Evolutionary conservation across 2,113 vertebrate species (phyloP), one percentile per base, ranked within the genome.

Genomic region (Vidua chalybeata): DNA sequence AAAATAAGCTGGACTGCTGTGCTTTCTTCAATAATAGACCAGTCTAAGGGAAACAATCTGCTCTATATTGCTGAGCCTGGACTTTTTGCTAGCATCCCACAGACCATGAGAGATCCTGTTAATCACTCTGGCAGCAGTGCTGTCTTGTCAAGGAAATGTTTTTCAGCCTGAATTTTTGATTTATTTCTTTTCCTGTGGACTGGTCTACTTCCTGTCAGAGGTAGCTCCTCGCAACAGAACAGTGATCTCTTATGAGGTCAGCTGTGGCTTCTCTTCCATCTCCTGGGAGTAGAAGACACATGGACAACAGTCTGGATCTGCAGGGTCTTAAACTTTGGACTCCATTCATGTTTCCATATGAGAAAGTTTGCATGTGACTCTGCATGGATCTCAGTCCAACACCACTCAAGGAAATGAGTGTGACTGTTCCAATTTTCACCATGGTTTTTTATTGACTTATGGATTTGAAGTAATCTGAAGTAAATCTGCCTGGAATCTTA

Each of bases 1-100:
- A 96, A 96, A 95, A 95, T 66, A 95, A 80, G 71, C 62, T 74
- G 19, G 31, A 84, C 67, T 93, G 74, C 63, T 87, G 30, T 66
- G 35, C 76, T 91, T 79, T 63, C 66, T 94, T 91, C 86, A 95
- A 28, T 81, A 94, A 81, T 54, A 93, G 64, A 28, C 23, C 31
- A 49, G 21, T 31, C 59, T 83, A 71, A 92, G 21, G 31, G 82
- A 85, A 91, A 80, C 59, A 84, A 59, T 92, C 49, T 67, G 46
- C 61, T 87, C 49, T 37, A 66, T 35, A 59, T 93, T 0, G 0
- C 56, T 95, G 87, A 91, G 55, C 76, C 81, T 39, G 51, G 55
- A 33, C 66, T 79, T 84, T 81, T 81, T 89, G 64, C 59, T 83
- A 7, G 63, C 46, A 35, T 82, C 71, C 72, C 55, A 59, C 35